Evolutionary conservation across 2,113 vertebrate species (phyloP).

Genomic region (Promerops cafer): DNA sequence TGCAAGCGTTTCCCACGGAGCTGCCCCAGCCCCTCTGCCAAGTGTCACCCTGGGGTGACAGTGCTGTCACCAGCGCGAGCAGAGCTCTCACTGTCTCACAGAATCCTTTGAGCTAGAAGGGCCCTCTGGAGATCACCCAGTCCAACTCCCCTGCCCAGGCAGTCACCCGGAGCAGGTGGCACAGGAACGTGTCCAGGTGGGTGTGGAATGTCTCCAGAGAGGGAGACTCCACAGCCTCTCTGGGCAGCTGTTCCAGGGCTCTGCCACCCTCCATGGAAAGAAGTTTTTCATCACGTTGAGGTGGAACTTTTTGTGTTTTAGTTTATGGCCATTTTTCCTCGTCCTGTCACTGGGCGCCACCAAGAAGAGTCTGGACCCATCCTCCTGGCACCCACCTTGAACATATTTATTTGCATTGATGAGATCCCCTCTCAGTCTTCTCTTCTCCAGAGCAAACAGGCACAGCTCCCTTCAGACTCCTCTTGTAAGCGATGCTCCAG

Average conservation of each 20-base stretch:
- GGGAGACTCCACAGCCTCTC: background rate
- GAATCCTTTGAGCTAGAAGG: background rate
- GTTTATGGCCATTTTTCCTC: background rate
- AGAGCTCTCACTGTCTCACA: background rate
- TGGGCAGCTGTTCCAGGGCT: background rate
- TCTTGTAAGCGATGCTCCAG: background rate
- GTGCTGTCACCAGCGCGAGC: background rate
- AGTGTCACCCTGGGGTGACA: background rate
- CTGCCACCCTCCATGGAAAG: background rate
- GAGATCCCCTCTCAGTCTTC: background rate
- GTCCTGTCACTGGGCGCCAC: background rate
- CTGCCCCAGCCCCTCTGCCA: background rate
- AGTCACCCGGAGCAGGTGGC: background rate
- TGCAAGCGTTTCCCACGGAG: rapidly evolving
- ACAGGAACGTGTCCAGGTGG: background rate
- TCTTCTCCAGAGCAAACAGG: background rate
- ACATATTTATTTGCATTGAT: background rate
- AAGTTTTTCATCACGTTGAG: background rate
- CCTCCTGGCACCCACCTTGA: background rate
- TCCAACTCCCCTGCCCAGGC: background rate
- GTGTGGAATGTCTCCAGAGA: background rate
- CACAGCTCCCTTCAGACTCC: background rate
- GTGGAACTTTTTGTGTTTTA: background rate
- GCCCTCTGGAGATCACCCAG: background rate
- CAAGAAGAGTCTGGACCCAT: background rate